Base-by-base conservation (phyloP, 1,140 invertebrate genomes). In the Agrilus planipennis region DNA sequence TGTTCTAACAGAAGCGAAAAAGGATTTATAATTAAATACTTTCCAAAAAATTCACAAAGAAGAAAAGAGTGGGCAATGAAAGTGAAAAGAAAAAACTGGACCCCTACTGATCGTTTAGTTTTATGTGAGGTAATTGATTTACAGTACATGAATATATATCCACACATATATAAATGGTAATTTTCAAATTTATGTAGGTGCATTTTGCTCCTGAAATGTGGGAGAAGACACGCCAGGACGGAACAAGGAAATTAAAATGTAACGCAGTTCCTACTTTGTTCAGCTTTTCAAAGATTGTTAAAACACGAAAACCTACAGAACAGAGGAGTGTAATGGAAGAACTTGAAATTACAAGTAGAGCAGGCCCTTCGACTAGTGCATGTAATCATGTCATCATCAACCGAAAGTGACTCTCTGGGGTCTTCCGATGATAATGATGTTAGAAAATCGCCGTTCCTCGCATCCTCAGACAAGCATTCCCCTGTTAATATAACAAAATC, bases 141-240 rank as follows among this genome's bases (percentile, higher is more conserved):
- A 25, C 5, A 25, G 22, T 25, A 7, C n/a, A 25, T 25, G 5
- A 7, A 25, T 6, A 7, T 25, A 25, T 25, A 7, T 25, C 14
- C 17, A 4, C 6, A 20, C 10, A 21, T 11, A n/a, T n/a, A n/a
- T n/a, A n/a, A n/a, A n/a, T n/a, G n/a, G n/a, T n/a, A n/a, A n/a
- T n/a, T n/a, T n/a, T n/a, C n/a, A n/a, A n/a, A n/a, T n/a, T 18
- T 19, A 30, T 35, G n/a, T 35, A 45, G 44, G 44, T 41, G 4
- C 46, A 47, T 37, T 47, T 47, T 44, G 37, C 41, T 14, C 41
- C 42, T 19, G 38, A 44, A 31, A 47, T 47, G 38, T 47, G 46
- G 42, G 41, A 44, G 18, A 44, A 44, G 32, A 22, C 29, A 10
- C 14, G 46, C 4, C 31, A 28, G 3, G 46, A 47, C 44, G 46